Evolutionary conservation across 2,797 vertebrate genomes (phyloP), one percentile per base, ranked within the genome.

Genomic region (Euphonia xanthogaster): DNA sequence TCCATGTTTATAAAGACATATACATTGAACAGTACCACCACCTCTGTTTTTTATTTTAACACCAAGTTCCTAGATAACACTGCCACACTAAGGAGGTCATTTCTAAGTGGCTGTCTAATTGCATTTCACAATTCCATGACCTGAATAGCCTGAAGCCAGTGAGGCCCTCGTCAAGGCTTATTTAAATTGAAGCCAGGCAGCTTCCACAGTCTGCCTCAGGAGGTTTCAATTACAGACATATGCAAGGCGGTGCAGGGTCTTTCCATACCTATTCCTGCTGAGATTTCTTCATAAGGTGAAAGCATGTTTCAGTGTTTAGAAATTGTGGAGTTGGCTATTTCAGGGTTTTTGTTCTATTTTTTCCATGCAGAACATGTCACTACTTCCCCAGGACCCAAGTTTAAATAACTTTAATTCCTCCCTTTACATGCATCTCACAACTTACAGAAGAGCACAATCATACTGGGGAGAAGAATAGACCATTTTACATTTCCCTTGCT

Each of bases 71-170:
- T 93, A 80, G 79, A 85, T 24, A 91, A 83, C 54, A 40, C 8
- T 39, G 20, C 57, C 67, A 70, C 37, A 25, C 21, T 50, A 90
- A 92, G 76, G 55, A 83, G 63, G 62, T 50, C 19, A 62, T 90
- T 53, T 86, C 47, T 96, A 95, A 94, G 51, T 72, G 73, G 33
- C 39, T 90, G 55, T 88, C 74, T 96, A 94, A 94, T 88, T 94
- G 79, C 37, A 84, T 96, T 96, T 93, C 77, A 71, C 76, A 91
- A 12, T 67, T 93, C 53, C 30, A 3, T 63, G 89, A 78, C 55
- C 72, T 37, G 30, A 76, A 55, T 30, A 50, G 33, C 90, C 86
- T 63, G 48, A 68, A 94, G 81, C 47, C 65, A 75, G 23, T 3
- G 33, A 19, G 60, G n/a, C 16, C 42, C 39, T 40, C 7, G 1